phyloP scores from a whole-genome alignment of 35 echinoderm and acorn worm species.

The Apostichopus californicus region DNA sequence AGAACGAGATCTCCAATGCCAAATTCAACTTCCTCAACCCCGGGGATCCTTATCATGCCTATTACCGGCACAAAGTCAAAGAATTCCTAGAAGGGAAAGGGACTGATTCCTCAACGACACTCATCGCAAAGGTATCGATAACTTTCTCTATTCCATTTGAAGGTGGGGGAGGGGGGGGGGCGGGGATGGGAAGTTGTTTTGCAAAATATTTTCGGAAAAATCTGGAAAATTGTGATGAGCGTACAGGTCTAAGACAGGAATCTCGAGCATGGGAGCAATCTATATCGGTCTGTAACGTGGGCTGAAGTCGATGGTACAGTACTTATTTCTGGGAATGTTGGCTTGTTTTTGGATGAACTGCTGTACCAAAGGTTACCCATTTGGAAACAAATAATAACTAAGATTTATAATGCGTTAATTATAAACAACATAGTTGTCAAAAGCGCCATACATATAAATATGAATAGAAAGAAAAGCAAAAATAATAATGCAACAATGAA shows the following conservation, averaged over 20 bases:
- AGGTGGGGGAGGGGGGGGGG: background rate
- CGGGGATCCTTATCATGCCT: slow-evolving; percentile 97
- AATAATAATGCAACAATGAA: too few relatives aligned
- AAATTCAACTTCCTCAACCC: slow-evolving; percentile 99
- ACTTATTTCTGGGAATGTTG: too few relatives aligned
- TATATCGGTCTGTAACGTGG: too few relatives aligned
- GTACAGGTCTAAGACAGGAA: background rate
- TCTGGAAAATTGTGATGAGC: too few relatives aligned
- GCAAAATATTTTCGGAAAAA: background rate
- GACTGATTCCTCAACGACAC: slow-evolving; percentile 51
- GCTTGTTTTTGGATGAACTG: too few relatives aligned
- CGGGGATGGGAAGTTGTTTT: background rate
- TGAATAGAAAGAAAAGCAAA: too few relatives aligned
- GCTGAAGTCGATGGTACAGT: too few relatives aligned
- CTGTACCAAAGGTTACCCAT: too few relatives aligned
- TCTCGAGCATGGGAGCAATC: background rate
- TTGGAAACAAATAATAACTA: too few relatives aligned
- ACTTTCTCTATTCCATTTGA: background rate
- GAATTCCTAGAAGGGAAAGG: slow-evolving; percentile 97
- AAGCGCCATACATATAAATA: too few relatives aligned
- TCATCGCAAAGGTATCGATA: slow-evolving; percentile 43
- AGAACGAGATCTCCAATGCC: slow-evolving; percentile 96
- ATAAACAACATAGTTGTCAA: too few relatives aligned
- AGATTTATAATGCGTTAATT: too few relatives aligned
- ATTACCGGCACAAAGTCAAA: slow-evolving; percentile 97